These are phyloP conservation scores for Phocides pigmalion DNA, from an alignment of 1,140 invertebrate species.

Conservation along the genomic window DNA sequence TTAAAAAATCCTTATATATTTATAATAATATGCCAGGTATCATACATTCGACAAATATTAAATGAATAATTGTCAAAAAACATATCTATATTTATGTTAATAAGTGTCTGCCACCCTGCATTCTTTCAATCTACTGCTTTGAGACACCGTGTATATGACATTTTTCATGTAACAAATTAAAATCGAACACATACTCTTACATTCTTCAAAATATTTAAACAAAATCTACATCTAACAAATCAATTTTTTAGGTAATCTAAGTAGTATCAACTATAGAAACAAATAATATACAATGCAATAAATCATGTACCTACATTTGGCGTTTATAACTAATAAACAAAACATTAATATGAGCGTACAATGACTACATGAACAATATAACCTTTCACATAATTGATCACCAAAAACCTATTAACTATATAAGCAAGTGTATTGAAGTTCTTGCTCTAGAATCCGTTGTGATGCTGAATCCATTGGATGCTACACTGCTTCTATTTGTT, in stretches of 20 bases:
- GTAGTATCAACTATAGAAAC: constrained; percentile 15
- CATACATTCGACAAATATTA: no score
- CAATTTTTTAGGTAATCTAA: constrained; percentile 4
- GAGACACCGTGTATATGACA: constrained; percentile 8
- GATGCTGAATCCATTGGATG: no score
- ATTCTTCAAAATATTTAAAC: neutral
- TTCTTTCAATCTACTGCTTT: neutral
- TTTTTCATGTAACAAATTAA: neutral
- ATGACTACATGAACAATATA: neutral
- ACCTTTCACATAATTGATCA: neutral
- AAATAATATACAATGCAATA: constrained; percentile 22
- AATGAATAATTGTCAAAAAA: no score
- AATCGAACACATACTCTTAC: neutral
- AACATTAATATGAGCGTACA: constrained; percentile 8
- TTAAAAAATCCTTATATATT: no score
- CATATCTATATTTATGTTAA: no score
- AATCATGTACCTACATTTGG: constrained; percentile 10
- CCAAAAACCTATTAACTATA: neutral
- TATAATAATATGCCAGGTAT: no score
- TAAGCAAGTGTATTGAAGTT: no score
- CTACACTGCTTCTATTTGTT: no score
- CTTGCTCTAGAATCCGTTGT: no score
- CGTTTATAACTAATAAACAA: constrained; percentile 9
- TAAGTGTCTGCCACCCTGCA: neutral
- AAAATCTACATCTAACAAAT: constrained; percentile 1